Base-by-base conservation (phyloP, 2,797 vertebrate species). In the Muscicapa comitata region DNA sequence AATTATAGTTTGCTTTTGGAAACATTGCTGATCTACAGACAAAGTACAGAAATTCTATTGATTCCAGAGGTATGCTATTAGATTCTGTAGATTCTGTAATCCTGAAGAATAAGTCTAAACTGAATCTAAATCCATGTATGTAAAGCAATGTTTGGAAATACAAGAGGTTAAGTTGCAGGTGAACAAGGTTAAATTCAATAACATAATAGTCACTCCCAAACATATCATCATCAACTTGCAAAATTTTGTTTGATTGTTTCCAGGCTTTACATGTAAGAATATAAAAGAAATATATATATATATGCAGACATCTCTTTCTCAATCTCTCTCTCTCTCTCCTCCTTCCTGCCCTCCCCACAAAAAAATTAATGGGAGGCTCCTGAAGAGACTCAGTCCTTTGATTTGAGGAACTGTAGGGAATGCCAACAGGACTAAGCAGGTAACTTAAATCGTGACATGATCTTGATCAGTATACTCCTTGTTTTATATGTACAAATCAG, bases 301-400 rank as follows among this genome's bases (percentile, higher is more conserved):
- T 16, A 55, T 15, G 1, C 3, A 70, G 14, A 45, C 0, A n/a
- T 29, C 7, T 50, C 21, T 25, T 31, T 54, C 40, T 55, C 15
- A 21, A 8, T 54, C 2, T 55, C 7, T 29, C 45, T 50, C 10
- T 42, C n/a, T 31, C 9, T 37, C 8, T n/a, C 37, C 7, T 45
- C 4, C 10, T 23, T 58, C 19, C 15, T 43, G 18, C 18, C 24
- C 24, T 20, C 7, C 4, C 13, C 1, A 4, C 5, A 3, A 12
- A 35, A 59, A 72, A 40, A 40, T 15, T 21, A 48, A 26, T 15
- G 3, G 15, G 47, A 72, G 62, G 17, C 6, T 65, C 25, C 38
- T 65, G 5, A 12, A 86, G 19, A 70, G 6, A 73, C 23, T 48
- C 7, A 37, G 8, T 35, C 17, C 15, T 88, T 83, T 68, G 26